Percentiles rank a stretch among this genome's conserved stretches.
phyloP scores from a whole-genome alignment of 2,113 vertebrate species.

The Candoia aspera region DNA sequence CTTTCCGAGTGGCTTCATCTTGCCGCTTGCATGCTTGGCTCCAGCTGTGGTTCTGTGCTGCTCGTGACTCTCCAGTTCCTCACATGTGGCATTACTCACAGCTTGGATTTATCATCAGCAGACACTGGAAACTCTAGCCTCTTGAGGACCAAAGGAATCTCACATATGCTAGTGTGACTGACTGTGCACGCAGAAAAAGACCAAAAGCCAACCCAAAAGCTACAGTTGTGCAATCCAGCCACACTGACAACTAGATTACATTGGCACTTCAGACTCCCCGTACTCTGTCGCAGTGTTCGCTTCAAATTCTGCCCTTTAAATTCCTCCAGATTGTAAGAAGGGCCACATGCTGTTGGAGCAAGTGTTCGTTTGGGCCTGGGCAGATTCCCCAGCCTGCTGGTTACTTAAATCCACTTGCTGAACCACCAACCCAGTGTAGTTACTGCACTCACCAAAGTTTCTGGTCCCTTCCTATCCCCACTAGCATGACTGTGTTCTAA shows the following conservation, averaged over 20 bases:
- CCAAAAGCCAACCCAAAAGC: neutral
- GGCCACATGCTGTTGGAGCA: neutral
- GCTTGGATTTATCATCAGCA: conserved; percentile 43
- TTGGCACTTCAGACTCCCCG: neutral
- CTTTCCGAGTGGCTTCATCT: conserved; percentile 1
- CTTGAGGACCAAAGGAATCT: conserved; percentile 30
- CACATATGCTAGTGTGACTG: neutral
- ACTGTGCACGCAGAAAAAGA: neutral
- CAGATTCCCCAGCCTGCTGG: neutral
- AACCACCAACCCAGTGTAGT: neutral
- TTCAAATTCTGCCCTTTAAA: neutral
- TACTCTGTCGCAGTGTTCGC: neutral
- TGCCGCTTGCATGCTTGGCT: neutral
- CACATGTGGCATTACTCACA: conserved; percentile 45
- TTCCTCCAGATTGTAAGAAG: neutral
- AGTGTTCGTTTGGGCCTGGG: neutral
- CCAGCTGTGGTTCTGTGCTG: neutral
- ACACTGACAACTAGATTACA: conserved; percentile 5
- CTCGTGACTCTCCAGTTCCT: neutral
- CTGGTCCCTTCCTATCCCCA: no score
- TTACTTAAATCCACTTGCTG: conserved; percentile 4
- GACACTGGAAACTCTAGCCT: conserved; percentile 14
- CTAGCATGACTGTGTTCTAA: neutral
- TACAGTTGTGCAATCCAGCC: neutral
- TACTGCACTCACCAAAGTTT: neutral